Percentiles rank a stretch among this genome's conserved stretches.
Conservation (phyloP, 2,888 invertebrate genomes). For the Palloptera scutellata region DNA sequence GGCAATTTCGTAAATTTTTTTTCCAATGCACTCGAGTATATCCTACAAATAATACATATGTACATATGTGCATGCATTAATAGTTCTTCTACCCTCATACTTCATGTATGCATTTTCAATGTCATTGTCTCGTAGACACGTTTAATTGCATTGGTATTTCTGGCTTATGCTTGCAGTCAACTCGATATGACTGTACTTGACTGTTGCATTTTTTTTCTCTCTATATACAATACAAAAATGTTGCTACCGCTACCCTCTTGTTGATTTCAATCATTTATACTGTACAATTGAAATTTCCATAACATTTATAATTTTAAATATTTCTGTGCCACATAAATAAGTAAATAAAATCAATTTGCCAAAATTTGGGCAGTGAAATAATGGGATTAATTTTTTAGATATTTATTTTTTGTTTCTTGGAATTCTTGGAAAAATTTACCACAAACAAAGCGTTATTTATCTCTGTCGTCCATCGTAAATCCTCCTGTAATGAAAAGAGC, state of each 20-base stretch:
- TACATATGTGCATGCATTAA: too few relatives aligned
- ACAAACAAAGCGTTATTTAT: conserved; percentile 61
- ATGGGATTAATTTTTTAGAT: conserved; percentile 7
- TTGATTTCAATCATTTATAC: too few relatives aligned
- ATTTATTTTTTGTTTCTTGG: conserved; percentile 6
- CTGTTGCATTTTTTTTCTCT: neutral
- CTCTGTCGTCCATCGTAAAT: conserved; percentile 62
- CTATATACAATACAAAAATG: too few relatives aligned
- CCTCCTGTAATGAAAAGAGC: conserved; percentile 54
- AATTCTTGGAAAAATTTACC: conserved; percentile 47
- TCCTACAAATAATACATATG: too few relatives aligned
- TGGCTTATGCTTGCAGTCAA: neutral
- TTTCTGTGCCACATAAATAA: too few relatives aligned
- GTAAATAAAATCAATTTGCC: neutral
- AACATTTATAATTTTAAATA: too few relatives aligned
- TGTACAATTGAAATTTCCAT: neutral
- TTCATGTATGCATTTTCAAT: conserved; percentile 29
- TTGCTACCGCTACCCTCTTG: neutral
- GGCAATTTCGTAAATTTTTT: too few relatives aligned
- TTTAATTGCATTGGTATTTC: conserved; percentile 50
- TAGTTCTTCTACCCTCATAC: neutral
- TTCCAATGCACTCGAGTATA: too few relatives aligned
- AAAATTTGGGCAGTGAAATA: neutral
- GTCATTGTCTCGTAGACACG: conserved; percentile 16
- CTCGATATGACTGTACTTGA: conserved; percentile 8